phyloP scores from a whole-genome alignment of 2,113 vertebrate genomes.

The Muntiacus reevesi region DNA sequence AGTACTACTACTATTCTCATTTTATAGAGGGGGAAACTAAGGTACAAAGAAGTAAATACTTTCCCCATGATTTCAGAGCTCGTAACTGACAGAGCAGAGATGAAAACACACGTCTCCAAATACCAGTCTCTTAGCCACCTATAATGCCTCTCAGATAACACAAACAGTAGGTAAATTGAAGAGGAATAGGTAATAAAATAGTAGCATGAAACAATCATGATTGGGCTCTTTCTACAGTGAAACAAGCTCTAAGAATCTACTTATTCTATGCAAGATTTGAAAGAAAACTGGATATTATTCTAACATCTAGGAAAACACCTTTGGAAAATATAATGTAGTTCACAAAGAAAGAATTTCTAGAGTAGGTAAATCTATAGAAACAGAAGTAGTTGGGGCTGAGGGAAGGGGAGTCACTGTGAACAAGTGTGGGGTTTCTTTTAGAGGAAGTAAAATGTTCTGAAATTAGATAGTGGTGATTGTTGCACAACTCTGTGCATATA shows the following conservation, averaged over 20 bases:
- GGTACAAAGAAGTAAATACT: background rate
- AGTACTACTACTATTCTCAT: background rate
- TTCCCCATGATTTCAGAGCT: background rate
- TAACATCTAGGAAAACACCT: background rate
- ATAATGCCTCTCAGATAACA: background rate
- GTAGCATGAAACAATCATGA: background rate
- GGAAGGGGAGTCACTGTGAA: background rate
- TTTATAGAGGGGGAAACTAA: background rate
- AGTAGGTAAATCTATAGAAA: background rate
- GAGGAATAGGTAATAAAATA: background rate
- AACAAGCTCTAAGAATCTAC: constrained; percentile 6
- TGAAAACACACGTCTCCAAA: background rate
- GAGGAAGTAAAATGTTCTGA: background rate
- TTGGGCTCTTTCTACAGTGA: background rate
- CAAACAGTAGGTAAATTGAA: background rate
- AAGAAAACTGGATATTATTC: constrained; percentile 19
- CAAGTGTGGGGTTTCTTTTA: background rate
- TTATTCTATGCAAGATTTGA: background rate
- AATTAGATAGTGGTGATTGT: background rate
- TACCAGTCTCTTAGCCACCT: background rate
- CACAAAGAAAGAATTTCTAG: background rate
- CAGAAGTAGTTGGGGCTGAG: background rate
- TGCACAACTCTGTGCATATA: background rate
- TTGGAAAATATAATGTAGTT: background rate
- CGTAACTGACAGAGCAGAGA: background rate